Evolutionary conservation across 2,888 invertebrate genomes (phyloP), one percentile per base, ranked within the genome.

Genomic region (Xestia xanthographa): DNA sequence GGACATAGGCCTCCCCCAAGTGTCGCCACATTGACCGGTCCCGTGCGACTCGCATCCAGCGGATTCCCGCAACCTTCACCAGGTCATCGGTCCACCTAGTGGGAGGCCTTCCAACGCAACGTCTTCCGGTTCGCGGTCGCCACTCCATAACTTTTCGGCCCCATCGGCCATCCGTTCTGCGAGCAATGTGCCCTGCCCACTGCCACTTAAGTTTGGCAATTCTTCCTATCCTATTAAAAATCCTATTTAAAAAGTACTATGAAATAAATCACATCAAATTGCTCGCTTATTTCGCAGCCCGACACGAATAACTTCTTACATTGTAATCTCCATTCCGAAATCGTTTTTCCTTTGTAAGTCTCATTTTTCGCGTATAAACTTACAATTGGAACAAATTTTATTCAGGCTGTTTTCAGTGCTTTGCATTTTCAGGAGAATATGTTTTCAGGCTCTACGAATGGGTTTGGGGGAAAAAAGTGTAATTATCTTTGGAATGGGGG

Each of bases 341-440:
- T 86, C 86, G 85, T 86, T 89, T 86, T 88, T 82, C 82, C 83
- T 86, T 87, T 88, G 84, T 79, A 84, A 86, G 80, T 82, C 72
- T 80, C 72, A 86, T 86, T 86, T 87, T 83, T 77, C 75, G 79
- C 68, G 70, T 77, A 83, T 82, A 81, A 86, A 86, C 73, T 80
- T 76, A 85, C 80, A 82, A 87, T 75, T 86, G 75, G 68, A 53
- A 68, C 66, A 79, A 77, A 77, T 81, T 81, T 86, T 82, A 82
- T 85, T 85, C 78, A 63, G 72, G 68, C 34, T 69, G 58, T 77
- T 85, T 77, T 71, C 80, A 79, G 80, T 73, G 69, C 48, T 85
- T 83, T 68, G 71, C 72, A 66, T 84, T 82, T 84, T 73, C 53
- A 34, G 65, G 66, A 5, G 72, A 80, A 78, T 78, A 78, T 81